Conservation (phyloP, 2,888 invertebrate genomes). For the Brachypterus glaber region DNA sequence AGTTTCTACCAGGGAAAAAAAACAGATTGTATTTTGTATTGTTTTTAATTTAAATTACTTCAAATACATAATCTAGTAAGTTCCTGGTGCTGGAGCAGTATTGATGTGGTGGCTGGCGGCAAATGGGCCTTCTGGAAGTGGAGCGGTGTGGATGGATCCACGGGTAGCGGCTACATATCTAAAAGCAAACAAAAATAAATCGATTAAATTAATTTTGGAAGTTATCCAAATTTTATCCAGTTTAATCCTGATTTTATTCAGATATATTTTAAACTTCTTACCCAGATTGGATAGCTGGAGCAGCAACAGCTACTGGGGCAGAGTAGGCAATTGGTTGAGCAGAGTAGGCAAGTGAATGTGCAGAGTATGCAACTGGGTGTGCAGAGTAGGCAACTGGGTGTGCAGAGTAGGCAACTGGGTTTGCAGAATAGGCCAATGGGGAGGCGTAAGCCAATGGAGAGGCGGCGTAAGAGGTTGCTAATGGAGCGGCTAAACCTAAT, state of each 20-base stretch:
- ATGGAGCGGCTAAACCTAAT: constrained; percentile 17
- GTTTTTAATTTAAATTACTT: too few relatives aligned
- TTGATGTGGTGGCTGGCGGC: constrained; percentile 43
- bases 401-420: constrained; percentile 23
- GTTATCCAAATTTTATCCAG: background rate
- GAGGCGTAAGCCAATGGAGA: constrained; percentile 22
- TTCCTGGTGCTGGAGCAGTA: constrained; percentile 48
- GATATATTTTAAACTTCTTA: constrained; percentile 17
- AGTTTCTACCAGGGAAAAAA: too few relatives aligned
- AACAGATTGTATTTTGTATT: too few relatives aligned
- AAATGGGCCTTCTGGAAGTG: constrained; percentile 41
- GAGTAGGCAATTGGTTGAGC: constrained; percentile 5
- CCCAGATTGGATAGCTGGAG: constrained; percentile 33
- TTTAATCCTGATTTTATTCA: background rate
- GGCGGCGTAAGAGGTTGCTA: constrained; percentile 20
- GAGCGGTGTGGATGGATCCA: constrained; percentile 47
- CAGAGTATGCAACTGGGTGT: constrained; percentile 5
- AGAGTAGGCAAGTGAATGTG: constrained; percentile 19
- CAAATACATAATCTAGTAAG: constrained; percentile 32
- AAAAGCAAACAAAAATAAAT: constrained; percentile 11
- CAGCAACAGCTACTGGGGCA: constrained; percentile 28
- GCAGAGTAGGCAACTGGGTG: constrained; percentile 27
- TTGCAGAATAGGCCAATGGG: constrained; percentile 16
- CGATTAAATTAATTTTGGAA: constrained; percentile 5
- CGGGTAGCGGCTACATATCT: constrained; percentile 48